Evolutionary conservation across 2,797 vertebrate species (phyloP).

Genomic region (Knipowitschia caucasica): DNA sequence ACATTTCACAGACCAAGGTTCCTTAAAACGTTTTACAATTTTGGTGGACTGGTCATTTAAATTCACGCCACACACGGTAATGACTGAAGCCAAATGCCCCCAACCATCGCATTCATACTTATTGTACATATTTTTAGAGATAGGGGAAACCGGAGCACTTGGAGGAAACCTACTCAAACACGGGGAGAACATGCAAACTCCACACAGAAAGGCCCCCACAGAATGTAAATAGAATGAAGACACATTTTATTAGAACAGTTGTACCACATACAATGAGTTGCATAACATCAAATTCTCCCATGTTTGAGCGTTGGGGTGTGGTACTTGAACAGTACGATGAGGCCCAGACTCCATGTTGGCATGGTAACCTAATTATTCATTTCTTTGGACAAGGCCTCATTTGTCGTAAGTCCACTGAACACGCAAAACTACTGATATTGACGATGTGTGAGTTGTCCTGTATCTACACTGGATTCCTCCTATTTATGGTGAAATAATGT

Average conservation of each 20-base stretch:
- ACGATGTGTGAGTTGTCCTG: background rate
- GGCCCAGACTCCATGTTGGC: background rate
- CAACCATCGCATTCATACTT: no score
- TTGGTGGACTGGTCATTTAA: no score
- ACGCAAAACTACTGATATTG: slow-evolving; percentile 1
- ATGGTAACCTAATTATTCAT: background rate
- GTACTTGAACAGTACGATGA: background rate
- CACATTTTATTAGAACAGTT: slow-evolving; percentile 7
- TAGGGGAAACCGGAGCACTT: no score
- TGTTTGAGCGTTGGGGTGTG: slow-evolving; percentile 2
- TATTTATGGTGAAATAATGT: background rate
- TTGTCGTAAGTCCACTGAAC: background rate
- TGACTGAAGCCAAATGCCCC: no score
- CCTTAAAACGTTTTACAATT: no score
- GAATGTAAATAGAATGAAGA: background rate
- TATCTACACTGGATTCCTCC: background rate
- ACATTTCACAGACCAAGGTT: no score
- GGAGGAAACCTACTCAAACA: no score
- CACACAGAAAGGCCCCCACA: background rate
- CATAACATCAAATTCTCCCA: slow-evolving; percentile 12
- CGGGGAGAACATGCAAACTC: no score
- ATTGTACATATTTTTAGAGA: no score
- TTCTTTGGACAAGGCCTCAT: background rate
- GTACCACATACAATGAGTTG: slow-evolving; percentile 7
- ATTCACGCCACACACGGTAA: no score